Evolutionary conservation across 2,797 vertebrate genomes (phyloP).

Genomic region (Ciconia nigra): DNA sequence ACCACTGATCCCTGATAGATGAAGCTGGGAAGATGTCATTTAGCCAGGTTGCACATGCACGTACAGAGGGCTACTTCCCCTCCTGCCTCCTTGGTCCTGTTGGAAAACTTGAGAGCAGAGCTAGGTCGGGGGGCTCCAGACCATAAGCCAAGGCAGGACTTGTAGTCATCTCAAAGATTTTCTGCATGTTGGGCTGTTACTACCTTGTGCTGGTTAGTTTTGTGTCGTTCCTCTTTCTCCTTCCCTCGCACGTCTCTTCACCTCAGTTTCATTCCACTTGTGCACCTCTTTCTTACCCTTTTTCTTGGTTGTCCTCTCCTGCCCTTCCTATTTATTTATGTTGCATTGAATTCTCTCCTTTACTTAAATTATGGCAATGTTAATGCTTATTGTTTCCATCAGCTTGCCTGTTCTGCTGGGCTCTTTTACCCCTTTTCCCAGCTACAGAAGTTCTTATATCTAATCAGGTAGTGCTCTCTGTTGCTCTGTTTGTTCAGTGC

Average conservation of each 20-base stretch:
- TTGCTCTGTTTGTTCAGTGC: neutral
- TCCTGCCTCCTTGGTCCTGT: neutral
- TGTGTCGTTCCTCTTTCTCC: neutral
- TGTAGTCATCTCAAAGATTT: neutral
- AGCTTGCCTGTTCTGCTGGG: neutral
- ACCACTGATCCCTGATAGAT: neutral
- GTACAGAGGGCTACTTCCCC: neutral
- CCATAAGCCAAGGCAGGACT: neutral
- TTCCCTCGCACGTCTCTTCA: neutral
- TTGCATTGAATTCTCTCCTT: neutral
- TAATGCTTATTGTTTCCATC: neutral
- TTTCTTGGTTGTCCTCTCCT: neutral
- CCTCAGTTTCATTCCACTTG: neutral
- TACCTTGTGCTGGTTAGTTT: neutral
- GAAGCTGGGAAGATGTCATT: neutral
- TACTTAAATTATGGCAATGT: neutral
- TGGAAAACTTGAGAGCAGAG: neutral
- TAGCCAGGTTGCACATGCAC: neutral
- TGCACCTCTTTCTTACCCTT: neutral
- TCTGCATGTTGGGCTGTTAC: neutral
- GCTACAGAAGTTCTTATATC: neutral
- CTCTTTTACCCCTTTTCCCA: neutral
- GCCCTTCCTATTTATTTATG: neutral
- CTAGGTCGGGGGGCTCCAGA: neutral
- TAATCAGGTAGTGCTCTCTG: neutral